A percentile compares a stretch with the other conserved stretches of the same genome.
Evolutionary conservation across 1,140 invertebrate genomes (phyloP).

Genomic region (Drosophila nasuta): DNA sequence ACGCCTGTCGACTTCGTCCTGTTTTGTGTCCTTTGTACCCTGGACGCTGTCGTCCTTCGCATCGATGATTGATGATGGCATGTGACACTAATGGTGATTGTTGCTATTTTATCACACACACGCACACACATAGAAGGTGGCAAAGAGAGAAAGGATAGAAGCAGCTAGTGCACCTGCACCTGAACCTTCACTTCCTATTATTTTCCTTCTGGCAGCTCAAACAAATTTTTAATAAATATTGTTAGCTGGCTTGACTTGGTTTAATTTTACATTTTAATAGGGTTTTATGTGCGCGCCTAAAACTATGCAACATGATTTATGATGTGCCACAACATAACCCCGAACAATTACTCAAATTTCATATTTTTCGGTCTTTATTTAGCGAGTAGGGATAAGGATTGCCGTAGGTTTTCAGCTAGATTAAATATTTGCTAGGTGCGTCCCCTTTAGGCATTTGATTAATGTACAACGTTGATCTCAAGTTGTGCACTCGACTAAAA

Average conservation of each 20-base stretch:
- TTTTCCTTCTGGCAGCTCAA: slow-evolving; percentile 22
- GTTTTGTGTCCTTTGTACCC: slow-evolving; percentile 15
- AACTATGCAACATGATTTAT: slow-evolving; percentile 81
- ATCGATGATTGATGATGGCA: slow-evolving; percentile 79
- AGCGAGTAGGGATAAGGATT: slow-evolving; percentile 22
- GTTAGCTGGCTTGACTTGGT: slow-evolving; percentile 23
- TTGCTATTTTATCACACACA: slow-evolving; percentile 77
- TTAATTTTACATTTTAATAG: slow-evolving; percentile 80
- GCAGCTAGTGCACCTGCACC: slow-evolving; percentile 36
- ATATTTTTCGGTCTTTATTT: slow-evolving; percentile 57
- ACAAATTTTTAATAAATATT: slow-evolving; percentile 66
- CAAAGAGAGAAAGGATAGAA: not conserved
- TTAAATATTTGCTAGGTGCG: slow-evolving; percentile 70
- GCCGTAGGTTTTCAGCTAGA: slow-evolving; percentile 62
- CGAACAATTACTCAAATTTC: slow-evolving; percentile 82
- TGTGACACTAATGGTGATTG: slow-evolving; percentile 83
- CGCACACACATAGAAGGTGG: not conserved
- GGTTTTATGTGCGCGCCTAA: slow-evolving; percentile 70
- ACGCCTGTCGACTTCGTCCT: slow-evolving; percentile 22
- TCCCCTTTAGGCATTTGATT: slow-evolving; percentile 62
- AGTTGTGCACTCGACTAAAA: slow-evolving; percentile 10
- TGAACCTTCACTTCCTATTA: slow-evolving; percentile 13
- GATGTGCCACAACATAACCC: slow-evolving; percentile 67
- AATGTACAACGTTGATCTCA: slow-evolving; percentile 56
- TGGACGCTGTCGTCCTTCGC: slow-evolving; percentile 50